These are phyloP conservation scores for Sphaeramia orbicularis DNA, from an alignment of 2,797 vertebrate genomes.

Conservation along the genomic window DNA sequence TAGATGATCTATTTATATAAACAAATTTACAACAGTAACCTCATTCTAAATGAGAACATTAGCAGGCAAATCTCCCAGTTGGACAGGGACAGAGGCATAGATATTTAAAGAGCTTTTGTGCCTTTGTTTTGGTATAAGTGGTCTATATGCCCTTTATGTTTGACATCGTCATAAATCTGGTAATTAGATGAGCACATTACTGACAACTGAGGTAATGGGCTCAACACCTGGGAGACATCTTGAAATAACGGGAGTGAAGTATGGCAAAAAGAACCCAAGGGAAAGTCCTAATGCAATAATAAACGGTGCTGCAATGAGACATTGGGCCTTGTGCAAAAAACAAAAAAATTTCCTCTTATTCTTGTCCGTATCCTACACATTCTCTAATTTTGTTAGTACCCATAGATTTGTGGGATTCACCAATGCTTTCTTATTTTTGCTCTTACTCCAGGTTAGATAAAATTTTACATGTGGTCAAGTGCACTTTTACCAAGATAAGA, in stretches of 20 bases:
- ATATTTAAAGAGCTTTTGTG: slow-evolving; percentile 81
- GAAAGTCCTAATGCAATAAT: slow-evolving; percentile 40
- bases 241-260: slow-evolving; percentile 46
- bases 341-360: no score
- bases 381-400: no score
- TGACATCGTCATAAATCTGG: slow-evolving; percentile 87
- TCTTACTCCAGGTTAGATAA: no score
- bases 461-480: no score
- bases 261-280: slow-evolving; percentile 23
- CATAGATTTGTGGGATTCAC: no score
- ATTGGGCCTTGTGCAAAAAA: no score
- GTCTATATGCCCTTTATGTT: slow-evolving; percentile 80
- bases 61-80: slow-evolving; percentile 64
- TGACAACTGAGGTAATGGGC: slow-evolving; percentile 64
- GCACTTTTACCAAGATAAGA: no score
- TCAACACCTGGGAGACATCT: slow-evolving; percentile 68
- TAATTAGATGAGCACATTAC: slow-evolving; percentile 71
- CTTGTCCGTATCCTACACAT: no score
- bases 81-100: slow-evolving; percentile 71
- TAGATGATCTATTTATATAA: slow-evolving; percentile 47
- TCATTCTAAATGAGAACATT: slow-evolving; percentile 68
- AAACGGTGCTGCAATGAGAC: slow-evolving; percentile 63
- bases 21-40: slow-evolving; percentile 53
- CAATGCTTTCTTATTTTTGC: no score
- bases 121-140: slow-evolving; percentile 84